Base-by-base conservation (phyloP, 30 jellyfish, hydroid and myxozoan genomes). In the Hydra vulgaris region DNA sequence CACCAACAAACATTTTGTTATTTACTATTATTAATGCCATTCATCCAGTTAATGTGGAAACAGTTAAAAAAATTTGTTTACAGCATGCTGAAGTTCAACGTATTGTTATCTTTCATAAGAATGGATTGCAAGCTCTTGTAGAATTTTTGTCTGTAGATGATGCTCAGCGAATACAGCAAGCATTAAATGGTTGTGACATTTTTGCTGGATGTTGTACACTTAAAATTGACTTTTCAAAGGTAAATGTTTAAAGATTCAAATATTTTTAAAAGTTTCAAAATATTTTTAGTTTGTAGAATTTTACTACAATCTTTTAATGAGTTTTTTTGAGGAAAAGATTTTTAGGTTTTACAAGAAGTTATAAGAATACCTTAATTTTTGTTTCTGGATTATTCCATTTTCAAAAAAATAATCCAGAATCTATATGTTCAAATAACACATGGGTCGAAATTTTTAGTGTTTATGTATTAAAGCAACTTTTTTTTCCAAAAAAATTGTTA, bases 121-220 rank as follows among this genome's bases (percentile, higher is more conserved):
- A 92, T 82, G 98, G 98, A 23, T 93, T 92, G 68, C 98, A 92
- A 77, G 98, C 95, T 18, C 87, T 92, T n/a, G 98, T 83, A 23
- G 98, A 92, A 82, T 92, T 91, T 77, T 81, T 85, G 55, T 71
- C 97, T 7, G 86, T 88, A 22, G 97, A 91, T 24, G 95, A 86
- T 15, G 97, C 97, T 18, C 97, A 86, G 80, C 40, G 82, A 21
- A 91, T 83, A 0, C 86, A 82, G 71, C 84, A 80, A 72, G 89
- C 95, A 7, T 83, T 91, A 19, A 91, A 86, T 77, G 84, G 97
- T 52, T 74, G 97, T 40, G 97, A 91, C 71, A 86, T 91, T n/a
- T 91, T 86, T 66, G 95, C 96, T 53, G 97, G 97, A 21, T 91
- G 97, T 83, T 91, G 97, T 76, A 91, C 97, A 5, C 89, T 91